These are phyloP conservation scores for Ectemnius lituratus DNA, from an alignment of 2,888 invertebrate species.

Conservation along the genomic window DNA sequence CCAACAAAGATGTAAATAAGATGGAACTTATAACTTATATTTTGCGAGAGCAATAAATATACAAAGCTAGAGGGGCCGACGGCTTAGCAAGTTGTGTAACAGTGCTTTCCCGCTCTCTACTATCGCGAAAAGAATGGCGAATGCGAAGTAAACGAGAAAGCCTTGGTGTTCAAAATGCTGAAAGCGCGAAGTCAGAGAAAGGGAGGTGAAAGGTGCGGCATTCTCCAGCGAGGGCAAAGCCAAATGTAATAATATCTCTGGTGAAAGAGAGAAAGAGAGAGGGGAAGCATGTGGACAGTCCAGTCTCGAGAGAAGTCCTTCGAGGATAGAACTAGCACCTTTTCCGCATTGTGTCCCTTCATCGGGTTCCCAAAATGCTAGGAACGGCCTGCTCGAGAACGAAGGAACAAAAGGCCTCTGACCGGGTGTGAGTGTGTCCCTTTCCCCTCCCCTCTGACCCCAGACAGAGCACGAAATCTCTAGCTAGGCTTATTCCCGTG, in stretches of 20 bases:
- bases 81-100: neutral
- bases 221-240: constrained; percentile 4
- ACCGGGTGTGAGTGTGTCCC: constrained; percentile 8
- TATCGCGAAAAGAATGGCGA: neutral
- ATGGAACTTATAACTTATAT: too few relatives aligned
- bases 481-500: too few relatives aligned
- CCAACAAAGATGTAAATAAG: too few relatives aligned
- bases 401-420: constrained; percentile 29
- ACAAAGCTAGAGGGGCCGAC: neutral
- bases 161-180: constrained; percentile 14
- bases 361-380: constrained; percentile 33
- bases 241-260: neutral
- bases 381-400: constrained; percentile 11
- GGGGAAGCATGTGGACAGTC: neutral
- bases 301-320: neutral
- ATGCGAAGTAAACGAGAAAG: constrained; percentile 4
- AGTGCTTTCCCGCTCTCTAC: too few relatives aligned
- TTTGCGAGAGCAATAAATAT: too few relatives aligned
- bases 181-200: constrained; percentile 4
- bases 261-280: too few relatives aligned
- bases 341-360: constrained; percentile 16
- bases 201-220: constrained; percentile 2
- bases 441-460: constrained; percentile 1
- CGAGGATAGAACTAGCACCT: constrained; percentile 9
- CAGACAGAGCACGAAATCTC: too few relatives aligned